Evolutionary conservation across 2,888 invertebrate genomes (phyloP).

Genomic region (Anoncus sp.): DNA sequence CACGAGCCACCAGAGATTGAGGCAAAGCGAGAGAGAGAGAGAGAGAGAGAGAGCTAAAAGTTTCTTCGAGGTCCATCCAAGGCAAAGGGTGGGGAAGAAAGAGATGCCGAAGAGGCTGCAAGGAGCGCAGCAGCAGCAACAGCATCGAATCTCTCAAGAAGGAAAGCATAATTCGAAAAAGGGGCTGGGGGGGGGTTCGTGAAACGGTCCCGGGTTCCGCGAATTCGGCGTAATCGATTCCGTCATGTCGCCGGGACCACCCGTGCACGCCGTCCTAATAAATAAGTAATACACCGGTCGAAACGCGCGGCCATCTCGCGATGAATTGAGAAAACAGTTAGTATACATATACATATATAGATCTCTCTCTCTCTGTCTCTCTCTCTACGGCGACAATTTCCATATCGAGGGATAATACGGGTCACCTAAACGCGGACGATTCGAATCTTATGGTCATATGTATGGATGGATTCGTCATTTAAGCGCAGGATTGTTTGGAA

Average conservation of each 20-base stretch:
- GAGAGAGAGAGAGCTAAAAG: slow-evolving; percentile 37
- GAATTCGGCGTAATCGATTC: slow-evolving; percentile 83
- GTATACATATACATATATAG: too few species aligned
- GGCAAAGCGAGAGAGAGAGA: slow-evolving; percentile 44
- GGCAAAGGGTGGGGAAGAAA: slow-evolving; percentile 28
- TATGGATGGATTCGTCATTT: too few species aligned
- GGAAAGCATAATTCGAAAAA: slow-evolving; percentile 79
- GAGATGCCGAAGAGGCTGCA: slow-evolving; percentile 43
- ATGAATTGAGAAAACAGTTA: slow-evolving; percentile 38
- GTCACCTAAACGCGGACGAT: too few species aligned
- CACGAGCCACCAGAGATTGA: slow-evolving; percentile 36
- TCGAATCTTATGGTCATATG: too few species aligned
- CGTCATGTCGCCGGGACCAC: slow-evolving; percentile 83
- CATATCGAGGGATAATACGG: too few species aligned
- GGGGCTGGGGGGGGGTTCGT: slow-evolving; percentile 61
- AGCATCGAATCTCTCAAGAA: slow-evolving; percentile 64
- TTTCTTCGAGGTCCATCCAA: slow-evolving; percentile 15
- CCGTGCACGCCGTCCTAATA: slow-evolving; percentile 82
- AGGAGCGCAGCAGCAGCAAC: slow-evolving; percentile 48
- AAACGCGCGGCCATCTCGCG: slow-evolving; percentile 64
- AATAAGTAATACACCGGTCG: slow-evolving; percentile 82
- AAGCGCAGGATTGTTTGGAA: too few species aligned
- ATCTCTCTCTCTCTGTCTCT: too few species aligned
- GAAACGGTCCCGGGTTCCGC: slow-evolving; percentile 77
- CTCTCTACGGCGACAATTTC: too few species aligned